These are phyloP conservation scores for Eulemur rubriventer DNA, from an alignment of 2,797 vertebrate species.

Conservation along the genomic window DNA sequence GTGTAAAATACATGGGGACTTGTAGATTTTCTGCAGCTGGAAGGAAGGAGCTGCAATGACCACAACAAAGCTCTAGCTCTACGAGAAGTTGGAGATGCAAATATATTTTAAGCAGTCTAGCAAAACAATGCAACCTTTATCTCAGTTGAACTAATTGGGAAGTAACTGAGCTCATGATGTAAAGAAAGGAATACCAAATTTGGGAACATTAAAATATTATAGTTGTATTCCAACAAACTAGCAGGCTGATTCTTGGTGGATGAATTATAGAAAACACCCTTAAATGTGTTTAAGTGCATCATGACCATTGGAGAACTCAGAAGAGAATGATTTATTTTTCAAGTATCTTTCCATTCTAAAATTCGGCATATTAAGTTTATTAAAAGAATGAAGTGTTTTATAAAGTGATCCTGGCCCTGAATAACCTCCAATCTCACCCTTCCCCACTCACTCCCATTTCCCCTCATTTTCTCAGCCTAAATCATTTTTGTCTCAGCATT, in stretches of 20 bases:
- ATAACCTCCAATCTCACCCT: background rate
- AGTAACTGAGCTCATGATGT: background rate
- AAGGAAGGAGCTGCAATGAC: conserved; percentile 49
- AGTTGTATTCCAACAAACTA: background rate
- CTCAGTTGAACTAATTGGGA: background rate
- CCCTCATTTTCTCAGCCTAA: background rate
- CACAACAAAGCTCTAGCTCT: background rate
- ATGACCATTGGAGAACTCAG: background rate
- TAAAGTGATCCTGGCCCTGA: background rate
- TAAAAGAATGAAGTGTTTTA: background rate
- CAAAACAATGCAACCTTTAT: background rate
- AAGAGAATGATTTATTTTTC: background rate
- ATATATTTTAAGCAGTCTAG: conserved; percentile 39
- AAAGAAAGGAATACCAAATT: background rate
- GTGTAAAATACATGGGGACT: background rate
- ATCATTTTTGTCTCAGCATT: background rate
- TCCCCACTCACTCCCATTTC: background rate
- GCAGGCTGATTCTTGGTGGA: background rate
- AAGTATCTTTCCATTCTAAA: background rate
- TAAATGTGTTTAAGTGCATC: background rate
- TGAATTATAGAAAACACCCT: background rate
- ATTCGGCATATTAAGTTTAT: background rate
- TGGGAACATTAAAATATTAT: background rate
- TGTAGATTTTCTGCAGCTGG: conserved; percentile 46
- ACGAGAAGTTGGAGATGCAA: conserved; percentile 20